Evolutionary conservation across 2,113 vertebrate species (phyloP).

Genomic region (Gracilinanus agilis): DNA sequence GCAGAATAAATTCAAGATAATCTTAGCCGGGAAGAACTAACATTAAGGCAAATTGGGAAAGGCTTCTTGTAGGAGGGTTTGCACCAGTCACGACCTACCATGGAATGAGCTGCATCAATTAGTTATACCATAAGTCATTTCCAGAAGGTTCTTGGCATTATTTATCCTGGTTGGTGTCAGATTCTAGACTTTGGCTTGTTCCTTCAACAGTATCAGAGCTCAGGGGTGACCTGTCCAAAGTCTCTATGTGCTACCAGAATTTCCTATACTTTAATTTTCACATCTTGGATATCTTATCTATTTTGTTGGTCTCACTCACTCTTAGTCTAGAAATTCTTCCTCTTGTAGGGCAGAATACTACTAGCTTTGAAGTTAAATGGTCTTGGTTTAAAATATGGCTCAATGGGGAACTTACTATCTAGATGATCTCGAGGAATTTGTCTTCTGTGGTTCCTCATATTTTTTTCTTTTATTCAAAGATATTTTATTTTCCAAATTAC

Average conservation of each 20-base stretch:
- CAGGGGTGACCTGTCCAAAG: not conserved
- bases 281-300: not conserved
- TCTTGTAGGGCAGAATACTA: not conserved
- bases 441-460: no score
- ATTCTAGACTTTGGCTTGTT: not conserved
- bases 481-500: no score
- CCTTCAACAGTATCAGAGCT: not conserved
- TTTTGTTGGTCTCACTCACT: not conserved
- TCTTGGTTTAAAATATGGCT: not conserved
- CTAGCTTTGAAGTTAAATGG: not conserved
- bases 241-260: not conserved
- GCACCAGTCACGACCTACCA: not conserved
- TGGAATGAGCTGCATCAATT: not conserved
- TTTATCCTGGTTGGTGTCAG: not conserved
- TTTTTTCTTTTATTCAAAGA: no score
- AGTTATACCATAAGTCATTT: not conserved
- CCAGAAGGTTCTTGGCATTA: not conserved
- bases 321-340: not conserved
- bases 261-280: not conserved
- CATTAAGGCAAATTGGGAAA: not conserved
- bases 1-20: no score
- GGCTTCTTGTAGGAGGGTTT: not conserved
- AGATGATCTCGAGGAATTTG: no score
- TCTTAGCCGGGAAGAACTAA: not conserved
- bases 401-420: not conserved